Conservation (phyloP, 2,113 vertebrate species). For the human region GRCh38 chr18:66322501-66323000, state of each 20-base stretch:
- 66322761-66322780: not conserved
- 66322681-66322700: not conserved
- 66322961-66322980: too few species aligned
- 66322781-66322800: not conserved
- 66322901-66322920: not conserved
- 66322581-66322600: not conserved
- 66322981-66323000: not conserved
- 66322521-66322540: not conserved
- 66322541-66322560: not conserved
- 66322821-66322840: not conserved
- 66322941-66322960: not conserved
- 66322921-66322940: not conserved
- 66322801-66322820: not conserved
- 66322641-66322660: not conserved
- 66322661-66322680: not conserved
- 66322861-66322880: not conserved
- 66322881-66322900: not conserved
- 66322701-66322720: not conserved
- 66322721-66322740: not conserved
- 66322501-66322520: not conserved
- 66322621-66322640: not conserved
- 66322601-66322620: not conserved
- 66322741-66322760: not conserved
- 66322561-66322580: not conserved
- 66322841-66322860: not conserved